Evolutionary conservation across 1,140 invertebrate genomes (phyloP), one percentile per base, ranked within the genome.

Genomic region (Cydia amplana): DNA sequence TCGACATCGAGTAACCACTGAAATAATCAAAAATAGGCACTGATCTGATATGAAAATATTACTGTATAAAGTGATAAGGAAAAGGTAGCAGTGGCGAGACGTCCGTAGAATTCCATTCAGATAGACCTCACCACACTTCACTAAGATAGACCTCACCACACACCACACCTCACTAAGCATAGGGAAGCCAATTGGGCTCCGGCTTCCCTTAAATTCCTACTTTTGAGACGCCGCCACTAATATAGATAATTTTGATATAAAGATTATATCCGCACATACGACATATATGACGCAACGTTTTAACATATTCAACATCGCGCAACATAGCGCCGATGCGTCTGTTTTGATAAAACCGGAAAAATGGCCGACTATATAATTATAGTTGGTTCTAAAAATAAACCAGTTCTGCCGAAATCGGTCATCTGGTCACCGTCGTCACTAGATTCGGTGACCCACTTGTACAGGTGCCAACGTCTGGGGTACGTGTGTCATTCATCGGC

Each of bases 311-410:
- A 60, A 60, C 1, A 55, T 55, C 49, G 49, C 49, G 49, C 49
- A 55, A 55, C 51, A 40, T 40, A 70, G 65, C 65, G 65, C 32
- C 65, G 16, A 32, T 43, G 1, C 16, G 65, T 70, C 65, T 70
- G 16, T n/a, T n/a, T 36, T 20, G 16, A 36, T 32, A 70, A 16
- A 70, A 36, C 28, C 65, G 64, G 64, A 65, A 70, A 70, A 70
- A 32, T 23, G 18, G n/a, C 55, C n/a, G 28, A 70, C 65, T 10
- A 70, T n/a, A n/a, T n/a, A n/a, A n/a, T n/a, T n/a, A n/a, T n/a
- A n/a, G n/a, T n/a, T n/a, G n/a, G 65, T n/a, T 67, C n/a, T 70
- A 43, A 40, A 70, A 70, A 70, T 70, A 70, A 36, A 70, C 23
- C 64, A 32, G 65, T 43, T 18, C 6, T 36, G 28, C 64, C 64